Percentiles rank a stretch among this genome's conserved stretches.
phyloP scores from a whole-genome alignment of 2,888 invertebrate genomes.

The Troides aeacus region DNA sequence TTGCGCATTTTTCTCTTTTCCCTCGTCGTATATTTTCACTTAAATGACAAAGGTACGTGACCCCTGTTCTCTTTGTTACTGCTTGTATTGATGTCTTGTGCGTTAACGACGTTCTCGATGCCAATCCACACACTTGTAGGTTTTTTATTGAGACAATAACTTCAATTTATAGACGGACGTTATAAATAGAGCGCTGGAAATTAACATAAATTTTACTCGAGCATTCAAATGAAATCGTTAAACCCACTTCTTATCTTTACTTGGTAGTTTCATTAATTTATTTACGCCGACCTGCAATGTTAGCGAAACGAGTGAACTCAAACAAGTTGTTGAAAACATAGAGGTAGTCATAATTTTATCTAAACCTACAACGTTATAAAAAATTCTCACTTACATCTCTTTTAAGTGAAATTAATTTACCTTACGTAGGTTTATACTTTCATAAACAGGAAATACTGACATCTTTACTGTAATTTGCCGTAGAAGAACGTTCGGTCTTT shows the following conservation, averaged over 20 bases:
- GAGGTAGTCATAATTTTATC: slow-evolving; percentile 10
- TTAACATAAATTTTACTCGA: slow-evolving; percentile 23
- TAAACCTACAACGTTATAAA: background rate
- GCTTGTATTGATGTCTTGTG: slow-evolving; percentile 30
- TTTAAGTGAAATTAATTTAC: slow-evolving; percentile 63
- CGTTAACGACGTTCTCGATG: slow-evolving; percentile 21
- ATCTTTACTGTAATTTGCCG: slow-evolving; percentile 67
- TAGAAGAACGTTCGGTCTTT: slow-evolving; percentile 53
- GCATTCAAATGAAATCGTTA: slow-evolving; percentile 25
- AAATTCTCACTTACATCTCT: slow-evolving; percentile 35
- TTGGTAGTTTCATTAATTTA: slow-evolving; percentile 27
- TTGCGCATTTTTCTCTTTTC: slow-evolving; percentile 75
- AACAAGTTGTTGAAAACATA: slow-evolving; percentile 32
- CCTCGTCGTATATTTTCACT: slow-evolving; percentile 77
- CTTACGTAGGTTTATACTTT: slow-evolving; percentile 63
- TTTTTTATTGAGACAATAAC: slow-evolving; percentile 26
- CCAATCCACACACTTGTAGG: slow-evolving; percentile 16
- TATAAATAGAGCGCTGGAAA: slow-evolving; percentile 26
- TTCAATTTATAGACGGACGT: slow-evolving; percentile 24
- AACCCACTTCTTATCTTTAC: slow-evolving; percentile 26
- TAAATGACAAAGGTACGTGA: slow-evolving; percentile 75
- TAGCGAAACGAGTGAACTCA: slow-evolving; percentile 13
- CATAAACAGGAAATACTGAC: slow-evolving; percentile 59
- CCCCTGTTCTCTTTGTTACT: slow-evolving; percentile 63
- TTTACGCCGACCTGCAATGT: slow-evolving; percentile 24